phyloP scores from a whole-genome alignment of 2,113 vertebrate genomes.

The Chamaea fasciata region DNA sequence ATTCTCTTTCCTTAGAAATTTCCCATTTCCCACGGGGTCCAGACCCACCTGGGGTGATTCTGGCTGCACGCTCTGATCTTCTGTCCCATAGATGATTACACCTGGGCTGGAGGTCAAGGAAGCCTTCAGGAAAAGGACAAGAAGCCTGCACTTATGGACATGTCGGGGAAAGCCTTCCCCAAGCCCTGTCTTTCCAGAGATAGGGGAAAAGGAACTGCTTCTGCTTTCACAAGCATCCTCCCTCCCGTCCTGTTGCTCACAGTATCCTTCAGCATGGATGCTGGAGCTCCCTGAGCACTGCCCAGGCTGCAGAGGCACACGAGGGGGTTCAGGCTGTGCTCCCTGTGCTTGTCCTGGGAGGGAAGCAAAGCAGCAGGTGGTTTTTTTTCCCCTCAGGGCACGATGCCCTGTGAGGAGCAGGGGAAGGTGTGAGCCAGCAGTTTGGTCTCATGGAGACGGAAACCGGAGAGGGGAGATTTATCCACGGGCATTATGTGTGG shows the following conservation, averaged over 20 bases:
- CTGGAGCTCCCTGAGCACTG: background rate
- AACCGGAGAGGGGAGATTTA: constrained; percentile 37
- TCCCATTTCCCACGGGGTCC: background rate
- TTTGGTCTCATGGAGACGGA: constrained; percentile 32
- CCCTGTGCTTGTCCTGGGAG: background rate
- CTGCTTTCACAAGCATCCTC: background rate
- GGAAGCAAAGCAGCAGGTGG: background rate
- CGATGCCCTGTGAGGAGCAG: constrained; percentile 10
- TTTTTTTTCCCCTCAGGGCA: background rate
- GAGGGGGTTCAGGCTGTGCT: background rate
- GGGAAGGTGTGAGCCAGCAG: constrained; percentile 43
- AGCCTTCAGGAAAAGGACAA: background rate
- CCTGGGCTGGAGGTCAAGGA: background rate
- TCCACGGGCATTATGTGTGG: constrained; percentile 51
- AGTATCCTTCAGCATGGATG: background rate
- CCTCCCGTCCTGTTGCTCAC: background rate
- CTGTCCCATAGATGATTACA: background rate
- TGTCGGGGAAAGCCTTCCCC: background rate
- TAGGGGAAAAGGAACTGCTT: background rate
- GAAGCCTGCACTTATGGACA: background rate
- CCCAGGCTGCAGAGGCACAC: fast-evolving
- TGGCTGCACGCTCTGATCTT: background rate
- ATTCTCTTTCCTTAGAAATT: background rate
- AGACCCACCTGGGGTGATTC: background rate
- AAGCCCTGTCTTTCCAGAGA: background rate